Percentiles rank a stretch among this genome's conserved stretches.
Evolutionary conservation across 2,113 vertebrate genomes (phyloP).

Genomic region (Cromileptes altivelis): DNA sequence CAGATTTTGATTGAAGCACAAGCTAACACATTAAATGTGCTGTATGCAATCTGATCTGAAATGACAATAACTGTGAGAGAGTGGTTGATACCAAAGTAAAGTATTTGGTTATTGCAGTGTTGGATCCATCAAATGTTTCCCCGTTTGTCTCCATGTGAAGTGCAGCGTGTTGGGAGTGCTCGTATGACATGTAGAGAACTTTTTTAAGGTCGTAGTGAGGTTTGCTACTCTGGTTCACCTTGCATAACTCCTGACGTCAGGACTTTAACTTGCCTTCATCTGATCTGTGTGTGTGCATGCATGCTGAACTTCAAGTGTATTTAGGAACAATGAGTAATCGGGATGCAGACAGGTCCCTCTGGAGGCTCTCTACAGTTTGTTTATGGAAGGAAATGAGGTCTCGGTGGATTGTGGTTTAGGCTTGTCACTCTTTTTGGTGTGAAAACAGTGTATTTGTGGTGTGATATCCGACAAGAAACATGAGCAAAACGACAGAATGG

Average conservation of each 20-base stretch:
- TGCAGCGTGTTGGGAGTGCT: neutral
- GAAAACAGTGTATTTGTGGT: slow-evolving; percentile 40
- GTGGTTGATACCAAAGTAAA: neutral
- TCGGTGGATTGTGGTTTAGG: slow-evolving; percentile 41
- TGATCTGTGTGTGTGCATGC: slow-evolving; percentile 27
- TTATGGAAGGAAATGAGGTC: slow-evolving; percentile 68
- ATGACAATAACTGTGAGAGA: neutral
- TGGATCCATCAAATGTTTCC: neutral
- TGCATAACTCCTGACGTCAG: slow-evolving; percentile 5
- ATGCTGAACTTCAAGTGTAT: slow-evolving; percentile 22
- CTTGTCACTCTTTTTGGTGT: slow-evolving; percentile 38
- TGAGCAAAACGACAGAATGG: slow-evolving; percentile 20
- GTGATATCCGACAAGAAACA: slow-evolving; percentile 53
- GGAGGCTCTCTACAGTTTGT: slow-evolving; percentile 56
- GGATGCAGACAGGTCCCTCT: slow-evolving; percentile 33
- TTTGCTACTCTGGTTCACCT: slow-evolving; percentile 7
- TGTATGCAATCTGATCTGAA: neutral
- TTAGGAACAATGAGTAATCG: slow-evolving; percentile 42
- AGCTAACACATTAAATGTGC: neutral
- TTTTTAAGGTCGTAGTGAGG: slow-evolving; percentile 3
- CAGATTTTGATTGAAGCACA: no score
- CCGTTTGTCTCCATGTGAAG: neutral
- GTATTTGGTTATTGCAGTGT: neutral
- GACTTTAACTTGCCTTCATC: neutral
- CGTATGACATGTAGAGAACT: neutral